A percentile compares a stretch with the other conserved stretches of the same genome.
phyloP scores from a whole-genome alignment of 2,113 vertebrate genomes.

The Rattus rattus region DNA sequence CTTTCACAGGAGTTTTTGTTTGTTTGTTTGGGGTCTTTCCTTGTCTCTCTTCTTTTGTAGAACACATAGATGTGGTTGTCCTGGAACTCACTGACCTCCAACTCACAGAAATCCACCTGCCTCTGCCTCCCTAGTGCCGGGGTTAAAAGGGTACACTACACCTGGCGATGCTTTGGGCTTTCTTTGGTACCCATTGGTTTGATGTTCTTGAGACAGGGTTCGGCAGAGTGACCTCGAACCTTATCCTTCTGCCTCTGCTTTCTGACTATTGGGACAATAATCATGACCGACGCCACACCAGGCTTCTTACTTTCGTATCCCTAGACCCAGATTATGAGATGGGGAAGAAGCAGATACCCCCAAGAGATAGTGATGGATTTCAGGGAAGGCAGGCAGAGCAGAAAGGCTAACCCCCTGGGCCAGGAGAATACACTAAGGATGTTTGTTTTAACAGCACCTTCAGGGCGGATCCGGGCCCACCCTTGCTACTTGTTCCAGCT shows the following conservation, averaged over 20 bases:
- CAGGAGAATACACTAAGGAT: background rate
- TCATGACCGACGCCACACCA: background rate
- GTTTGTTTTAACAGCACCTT: background rate
- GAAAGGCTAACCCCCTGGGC: fast-evolving
- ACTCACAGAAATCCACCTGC: background rate
- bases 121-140: background rate
- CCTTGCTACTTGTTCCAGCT: background rate
- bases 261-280: background rate
- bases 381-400: background rate
- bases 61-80: background rate
- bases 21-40: background rate
- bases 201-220: background rate
- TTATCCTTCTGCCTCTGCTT: background rate
- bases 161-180: background rate
- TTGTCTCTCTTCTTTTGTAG: background rate
- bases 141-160: background rate
- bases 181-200: background rate
- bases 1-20: background rate
- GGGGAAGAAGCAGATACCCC: background rate
- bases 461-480: background rate
- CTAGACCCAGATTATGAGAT: background rate
- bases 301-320: background rate
- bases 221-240: background rate
- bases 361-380: background rate
- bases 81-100: background rate